Evolutionary conservation across 2,888 invertebrate genomes (phyloP).

Genomic region (Lapara coniferarum): DNA sequence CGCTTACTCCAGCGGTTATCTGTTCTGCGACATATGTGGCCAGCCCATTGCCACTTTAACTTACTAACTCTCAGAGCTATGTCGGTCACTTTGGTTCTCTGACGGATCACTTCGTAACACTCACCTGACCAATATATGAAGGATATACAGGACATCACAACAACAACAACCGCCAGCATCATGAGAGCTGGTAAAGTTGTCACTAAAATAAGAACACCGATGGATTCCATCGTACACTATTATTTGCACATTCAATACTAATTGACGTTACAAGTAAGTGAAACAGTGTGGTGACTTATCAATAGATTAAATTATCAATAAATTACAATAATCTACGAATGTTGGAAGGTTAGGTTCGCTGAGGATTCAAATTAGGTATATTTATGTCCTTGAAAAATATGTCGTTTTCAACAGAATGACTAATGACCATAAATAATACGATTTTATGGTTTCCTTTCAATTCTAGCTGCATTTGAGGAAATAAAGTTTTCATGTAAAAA

Average conservation of each 20-base stretch:
- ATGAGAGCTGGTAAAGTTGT: conserved; percentile 8
- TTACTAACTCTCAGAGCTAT: no score
- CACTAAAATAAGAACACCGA: not conserved
- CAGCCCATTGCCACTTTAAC: no score
- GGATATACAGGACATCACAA: conserved; percentile 7
- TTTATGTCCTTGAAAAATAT: not conserved
- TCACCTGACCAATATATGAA: not conserved
- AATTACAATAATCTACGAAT: not conserved
- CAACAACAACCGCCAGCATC: not conserved
- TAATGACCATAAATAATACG: no score
- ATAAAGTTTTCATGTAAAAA: no score
- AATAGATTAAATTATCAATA: conserved; percentile 1
- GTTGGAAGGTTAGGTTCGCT: not conserved
- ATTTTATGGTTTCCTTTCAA: no score
- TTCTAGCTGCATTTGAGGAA: no score
- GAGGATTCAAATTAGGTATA: not conserved
- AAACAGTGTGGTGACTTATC: not conserved
- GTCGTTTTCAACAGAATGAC: not conserved
- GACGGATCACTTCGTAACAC: no score
- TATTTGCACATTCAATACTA: not conserved
- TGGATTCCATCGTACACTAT: not conserved
- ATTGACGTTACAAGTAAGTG: not conserved
- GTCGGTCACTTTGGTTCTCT: no score
- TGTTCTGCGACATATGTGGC: no score
- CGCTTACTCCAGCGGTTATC: no score